Percentiles rank a stretch among this genome's conserved stretches.
These are phyloP conservation scores for Amblyopsis hoosieri DNA, from an alignment of 2,797 vertebrate species.

Conservation along the genomic window DNA sequence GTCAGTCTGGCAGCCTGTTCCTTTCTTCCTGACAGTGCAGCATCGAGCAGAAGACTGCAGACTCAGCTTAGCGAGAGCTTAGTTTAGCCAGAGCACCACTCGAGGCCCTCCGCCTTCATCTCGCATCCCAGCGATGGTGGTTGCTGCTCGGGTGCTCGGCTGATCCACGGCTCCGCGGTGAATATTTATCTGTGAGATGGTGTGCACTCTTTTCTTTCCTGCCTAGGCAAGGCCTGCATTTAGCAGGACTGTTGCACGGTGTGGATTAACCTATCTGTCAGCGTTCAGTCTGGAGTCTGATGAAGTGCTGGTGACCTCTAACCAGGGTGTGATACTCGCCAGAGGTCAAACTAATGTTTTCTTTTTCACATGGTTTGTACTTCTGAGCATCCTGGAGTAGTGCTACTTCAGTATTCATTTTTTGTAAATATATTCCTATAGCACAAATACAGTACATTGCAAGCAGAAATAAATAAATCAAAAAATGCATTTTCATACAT, in stretches of 20 bases:
- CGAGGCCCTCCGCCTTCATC: constrained; percentile 55
- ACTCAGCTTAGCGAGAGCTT: constrained; percentile 67
- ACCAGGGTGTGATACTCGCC: neutral
- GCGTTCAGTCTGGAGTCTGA: constrained; percentile 13
- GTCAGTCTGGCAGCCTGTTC: constrained; percentile 68
- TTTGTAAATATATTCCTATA: too few relatives aligned
- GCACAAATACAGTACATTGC: too few relatives aligned
- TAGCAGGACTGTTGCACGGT: constrained; percentile 25
- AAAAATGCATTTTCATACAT: too few relatives aligned
- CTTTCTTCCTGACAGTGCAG: constrained; percentile 59
- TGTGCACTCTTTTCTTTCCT: constrained; percentile 23
- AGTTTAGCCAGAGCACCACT: constrained; percentile 51
- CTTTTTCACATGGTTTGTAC: constrained; percentile 27
- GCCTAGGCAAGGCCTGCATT: constrained; percentile 21
- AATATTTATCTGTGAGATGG: constrained; percentile 56
- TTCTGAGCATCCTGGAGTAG: too few relatives aligned
- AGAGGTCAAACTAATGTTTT: constrained; percentile 15
- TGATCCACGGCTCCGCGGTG: constrained; percentile 49
- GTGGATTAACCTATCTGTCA: constrained; percentile 18
- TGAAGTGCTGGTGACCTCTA: neutral
- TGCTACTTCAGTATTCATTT: too few relatives aligned
- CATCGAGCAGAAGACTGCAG: constrained; percentile 62
- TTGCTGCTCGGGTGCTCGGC: neutral
- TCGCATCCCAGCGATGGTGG: constrained; percentile 31
- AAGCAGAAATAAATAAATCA: too few relatives aligned